Percentiles rank a stretch among this genome's conserved stretches.
phyloP scores from a whole-genome alignment of 2,797 vertebrate species.

The Percopsis omiscomaycus region DNA sequence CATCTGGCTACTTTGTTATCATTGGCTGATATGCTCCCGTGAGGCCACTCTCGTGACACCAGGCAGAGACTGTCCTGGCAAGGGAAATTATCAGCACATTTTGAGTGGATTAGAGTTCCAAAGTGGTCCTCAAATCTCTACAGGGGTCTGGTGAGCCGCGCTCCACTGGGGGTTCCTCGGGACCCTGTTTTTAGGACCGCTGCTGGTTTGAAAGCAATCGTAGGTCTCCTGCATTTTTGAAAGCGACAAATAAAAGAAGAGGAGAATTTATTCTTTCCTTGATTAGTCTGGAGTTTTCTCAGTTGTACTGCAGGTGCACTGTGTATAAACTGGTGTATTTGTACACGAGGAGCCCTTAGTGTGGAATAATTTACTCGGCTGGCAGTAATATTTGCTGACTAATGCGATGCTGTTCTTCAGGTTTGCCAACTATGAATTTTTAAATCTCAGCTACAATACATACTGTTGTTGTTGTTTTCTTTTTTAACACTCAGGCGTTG shows the following conservation, averaged over 20 bases:
- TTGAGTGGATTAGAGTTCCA: slow-evolving; percentile 88
- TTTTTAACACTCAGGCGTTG: slow-evolving; percentile 44
- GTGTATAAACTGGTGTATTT: slow-evolving; percentile 28
- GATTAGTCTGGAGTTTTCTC: slow-evolving; percentile 51
- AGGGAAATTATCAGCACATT: slow-evolving; percentile 92
- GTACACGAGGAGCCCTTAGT: background rate
- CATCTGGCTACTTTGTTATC: slow-evolving; percentile 99
- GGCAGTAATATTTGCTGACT: slow-evolving; percentile 55
- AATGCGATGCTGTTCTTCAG: slow-evolving; percentile 62
- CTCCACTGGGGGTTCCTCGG: slow-evolving; percentile 74
- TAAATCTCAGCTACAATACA: slow-evolving; percentile 27
- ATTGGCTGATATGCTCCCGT: slow-evolving; percentile 97
- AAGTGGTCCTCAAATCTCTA: slow-evolving; percentile 90
- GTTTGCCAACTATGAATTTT: too few relatives aligned
- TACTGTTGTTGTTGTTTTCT: slow-evolving; percentile 50
- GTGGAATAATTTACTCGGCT: slow-evolving; percentile 41
- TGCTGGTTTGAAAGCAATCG: slow-evolving; percentile 61
- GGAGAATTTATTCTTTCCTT: slow-evolving; percentile 51
- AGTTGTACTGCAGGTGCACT: slow-evolving; percentile 37
- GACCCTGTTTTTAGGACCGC: slow-evolving; percentile 70
- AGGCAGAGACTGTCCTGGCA: slow-evolving; percentile 97
- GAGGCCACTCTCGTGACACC: slow-evolving; percentile 93
- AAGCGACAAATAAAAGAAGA: slow-evolving; percentile 43
- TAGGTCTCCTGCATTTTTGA: slow-evolving; percentile 25
- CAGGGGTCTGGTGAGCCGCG: slow-evolving; percentile 77